These are phyloP conservation scores for Sparidentex hasta DNA, from an alignment of 2,797 vertebrate genomes.

Conservation along the genomic window DNA sequence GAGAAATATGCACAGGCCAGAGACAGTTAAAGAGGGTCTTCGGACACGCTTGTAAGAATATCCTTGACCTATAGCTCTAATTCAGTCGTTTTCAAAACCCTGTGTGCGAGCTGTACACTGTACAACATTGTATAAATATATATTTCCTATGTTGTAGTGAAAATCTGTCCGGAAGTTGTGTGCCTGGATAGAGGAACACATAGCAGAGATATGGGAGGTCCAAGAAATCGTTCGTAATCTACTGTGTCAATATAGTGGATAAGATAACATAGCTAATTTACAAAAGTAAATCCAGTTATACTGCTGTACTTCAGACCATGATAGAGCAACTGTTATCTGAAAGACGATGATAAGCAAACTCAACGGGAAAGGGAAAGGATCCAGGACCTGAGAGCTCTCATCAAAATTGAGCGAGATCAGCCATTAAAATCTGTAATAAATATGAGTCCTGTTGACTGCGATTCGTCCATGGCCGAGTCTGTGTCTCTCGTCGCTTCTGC, in stretches of 20 bases:
- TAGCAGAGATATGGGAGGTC: fast-evolving
- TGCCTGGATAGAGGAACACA: neutral
- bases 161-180: constrained; percentile 20
- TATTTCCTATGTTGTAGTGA: constrained; percentile 14
- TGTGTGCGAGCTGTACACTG: no score
- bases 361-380: neutral
- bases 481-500: neutral
- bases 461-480: neutral
- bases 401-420: constrained; percentile 1
- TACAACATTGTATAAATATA: neutral
- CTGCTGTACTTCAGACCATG: neutral
- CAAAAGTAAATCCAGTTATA: neutral
- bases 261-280: neutral
- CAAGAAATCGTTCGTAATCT: neutral
- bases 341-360: neutral
- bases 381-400: neutral
- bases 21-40: no score
- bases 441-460: constrained; percentile 2
- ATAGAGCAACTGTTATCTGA: neutral
- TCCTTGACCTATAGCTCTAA: neutral
- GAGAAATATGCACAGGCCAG: fast-evolving
- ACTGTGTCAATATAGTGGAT: neutral
- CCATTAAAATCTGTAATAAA: constrained; percentile 4
- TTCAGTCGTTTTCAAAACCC: neutral
- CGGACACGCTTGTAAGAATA: no score